A percentile compares a stretch with the other conserved stretches of the same genome.
phyloP scores from a whole-genome alignment of 2,113 vertebrate species.

The human region DNA sequence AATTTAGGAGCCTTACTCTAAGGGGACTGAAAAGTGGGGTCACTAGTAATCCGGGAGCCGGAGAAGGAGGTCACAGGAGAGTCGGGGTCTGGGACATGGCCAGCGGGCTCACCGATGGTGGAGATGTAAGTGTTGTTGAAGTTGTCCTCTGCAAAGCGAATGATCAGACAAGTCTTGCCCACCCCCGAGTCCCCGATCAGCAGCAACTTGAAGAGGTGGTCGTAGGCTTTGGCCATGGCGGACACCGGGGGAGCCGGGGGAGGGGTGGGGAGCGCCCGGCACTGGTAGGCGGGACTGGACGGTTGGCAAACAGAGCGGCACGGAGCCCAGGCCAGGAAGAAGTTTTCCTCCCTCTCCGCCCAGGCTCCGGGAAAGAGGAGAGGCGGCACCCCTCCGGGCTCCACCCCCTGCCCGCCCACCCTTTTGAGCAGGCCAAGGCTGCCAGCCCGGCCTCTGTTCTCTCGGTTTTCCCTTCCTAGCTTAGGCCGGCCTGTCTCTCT shows the following conservation, averaged over 20 bases:
- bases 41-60: not conserved
- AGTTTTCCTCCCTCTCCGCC: constrained; percentile 69
- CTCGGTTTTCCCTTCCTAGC: not conserved
- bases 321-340: constrained; percentile 68
- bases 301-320: not conserved
- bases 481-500: not conserved
- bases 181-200: constrained; percentile 97
- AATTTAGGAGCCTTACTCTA: not conserved
- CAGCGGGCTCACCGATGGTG: constrained; percentile 91
- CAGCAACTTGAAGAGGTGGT: constrained; percentile 94
- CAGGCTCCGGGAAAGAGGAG: constrained; percentile 64
- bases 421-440: fast-evolving
- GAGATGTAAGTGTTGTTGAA: constrained; percentile 97
- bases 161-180: constrained; percentile 96
- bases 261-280: not conserved
- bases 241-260: constrained; percentile 46
- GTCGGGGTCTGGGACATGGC: not conserved
- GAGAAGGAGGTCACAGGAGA: not conserved
- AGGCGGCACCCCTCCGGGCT: constrained; percentile 53
- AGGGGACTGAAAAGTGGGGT: not conserved
- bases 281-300: constrained; percentile 39
- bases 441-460: not conserved
- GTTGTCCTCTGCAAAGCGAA: constrained; percentile 95
- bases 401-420: constrained; percentile 54
- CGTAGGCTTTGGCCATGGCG: constrained; percentile 93